Conservation (phyloP, 2,797 vertebrate species). For the Amblyraja radiata region DNA sequence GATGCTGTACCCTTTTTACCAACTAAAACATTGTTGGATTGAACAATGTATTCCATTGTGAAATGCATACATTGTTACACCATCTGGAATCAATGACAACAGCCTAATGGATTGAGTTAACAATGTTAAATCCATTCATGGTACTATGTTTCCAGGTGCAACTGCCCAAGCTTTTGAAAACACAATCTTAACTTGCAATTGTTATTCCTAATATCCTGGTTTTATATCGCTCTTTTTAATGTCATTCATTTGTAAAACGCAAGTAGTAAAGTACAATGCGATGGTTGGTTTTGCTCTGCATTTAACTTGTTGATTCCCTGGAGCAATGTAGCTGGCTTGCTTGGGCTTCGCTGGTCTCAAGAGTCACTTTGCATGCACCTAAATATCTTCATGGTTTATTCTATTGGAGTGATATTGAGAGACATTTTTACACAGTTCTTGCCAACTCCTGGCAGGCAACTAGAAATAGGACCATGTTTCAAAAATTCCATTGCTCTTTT, state of each 20-base stretch:
- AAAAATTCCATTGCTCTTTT: not conserved
- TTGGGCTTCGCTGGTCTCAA: not conserved
- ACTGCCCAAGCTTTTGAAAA: conserved; percentile 12
- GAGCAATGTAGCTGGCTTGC: not conserved
- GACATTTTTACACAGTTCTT: no score
- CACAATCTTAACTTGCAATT: not conserved
- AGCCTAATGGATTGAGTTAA: not conserved
- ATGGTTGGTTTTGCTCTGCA: not conserved
- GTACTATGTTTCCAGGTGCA: not conserved
- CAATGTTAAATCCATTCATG: not conserved
- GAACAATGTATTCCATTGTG: not conserved
- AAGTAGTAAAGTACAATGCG: not conserved
- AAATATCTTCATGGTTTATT: not conserved
- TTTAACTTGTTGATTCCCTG: not conserved
- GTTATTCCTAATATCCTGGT: not conserved
- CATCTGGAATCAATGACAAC: not conserved
- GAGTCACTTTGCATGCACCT: not conserved
- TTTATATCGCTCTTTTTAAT: not conserved
- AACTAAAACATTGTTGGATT: not conserved
- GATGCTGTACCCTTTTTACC: not conserved
- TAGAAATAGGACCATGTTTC: not conserved
- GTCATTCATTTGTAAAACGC: not conserved
- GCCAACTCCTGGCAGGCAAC: not conserved
- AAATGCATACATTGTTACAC: not conserved
- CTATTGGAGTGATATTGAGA: not conserved